Conservation (phyloP, 1,140 invertebrate species). For the Trichoplusia ni region DNA sequence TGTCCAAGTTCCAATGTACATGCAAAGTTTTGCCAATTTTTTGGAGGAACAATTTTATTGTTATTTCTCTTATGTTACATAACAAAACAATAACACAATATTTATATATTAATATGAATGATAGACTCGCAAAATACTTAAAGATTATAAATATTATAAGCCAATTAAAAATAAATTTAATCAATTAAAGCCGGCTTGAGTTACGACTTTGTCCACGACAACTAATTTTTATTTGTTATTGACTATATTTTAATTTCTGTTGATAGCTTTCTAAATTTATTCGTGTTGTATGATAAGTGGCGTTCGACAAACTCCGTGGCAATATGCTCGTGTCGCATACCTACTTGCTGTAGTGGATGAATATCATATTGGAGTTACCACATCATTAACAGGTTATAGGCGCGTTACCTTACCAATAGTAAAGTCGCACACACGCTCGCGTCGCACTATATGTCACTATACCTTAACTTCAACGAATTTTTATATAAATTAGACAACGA, state of each 20-base stretch:
- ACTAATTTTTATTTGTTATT: conserved; percentile 27
- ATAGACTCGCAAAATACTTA: neutral
- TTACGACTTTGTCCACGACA: conserved; percentile 4
- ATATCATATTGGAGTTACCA: conserved; percentile 49
- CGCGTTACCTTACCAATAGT: conserved; percentile 31
- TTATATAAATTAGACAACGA: no score
- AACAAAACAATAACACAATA: no score
- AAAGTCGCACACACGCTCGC: neutral
- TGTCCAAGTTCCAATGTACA: no score
- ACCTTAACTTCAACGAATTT: conserved; percentile 13
- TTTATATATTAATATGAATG: conserved; percentile 1
- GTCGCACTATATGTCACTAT: neutral
- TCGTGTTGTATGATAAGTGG: conserved; percentile 39
- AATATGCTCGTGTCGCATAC: conserved; percentile 35
- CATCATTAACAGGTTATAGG: conserved; percentile 51
- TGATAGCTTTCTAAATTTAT: conserved; percentile 50
- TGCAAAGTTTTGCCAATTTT: no score
- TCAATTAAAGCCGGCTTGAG: conserved; percentile 21
- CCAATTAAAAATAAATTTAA: conserved; percentile 23
- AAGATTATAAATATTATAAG: conserved; percentile 5
- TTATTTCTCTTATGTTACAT: no score
- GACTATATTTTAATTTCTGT: conserved; percentile 36
- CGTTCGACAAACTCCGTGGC: conserved; percentile 33
- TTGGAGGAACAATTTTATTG: no score
- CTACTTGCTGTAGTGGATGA: conserved; percentile 33